Conservation (phyloP, 2,888 invertebrate species). For the Cepaea hortensis region DNA sequence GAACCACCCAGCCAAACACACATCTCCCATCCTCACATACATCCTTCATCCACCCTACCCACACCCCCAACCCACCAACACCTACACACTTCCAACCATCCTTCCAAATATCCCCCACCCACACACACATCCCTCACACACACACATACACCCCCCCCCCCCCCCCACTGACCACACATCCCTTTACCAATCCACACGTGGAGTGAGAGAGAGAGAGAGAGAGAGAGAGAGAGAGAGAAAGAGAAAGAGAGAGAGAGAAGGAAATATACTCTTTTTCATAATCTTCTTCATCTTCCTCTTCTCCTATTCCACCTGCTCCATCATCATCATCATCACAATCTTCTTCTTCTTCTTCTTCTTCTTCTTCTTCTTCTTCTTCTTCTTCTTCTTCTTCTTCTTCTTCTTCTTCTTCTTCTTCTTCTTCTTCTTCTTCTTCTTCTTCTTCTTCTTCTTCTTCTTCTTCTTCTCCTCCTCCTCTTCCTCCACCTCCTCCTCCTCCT, state of each 20-base stretch:
- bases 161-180: too few relatives aligned
- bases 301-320: not conserved
- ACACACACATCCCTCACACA: too few relatives aligned
- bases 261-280: not conserved
- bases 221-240: not conserved
- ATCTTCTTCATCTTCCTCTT: not conserved
- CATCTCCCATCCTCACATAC: too few relatives aligned
- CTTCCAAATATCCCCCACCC: too few relatives aligned
- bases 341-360: not conserved
- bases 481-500: not conserved
- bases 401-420: conserved; percentile 2
- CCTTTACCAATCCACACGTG: too few relatives aligned
- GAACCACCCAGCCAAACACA: too few relatives aligned
- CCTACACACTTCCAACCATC: too few relatives aligned
- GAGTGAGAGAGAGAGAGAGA: not conserved
- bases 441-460: not conserved
- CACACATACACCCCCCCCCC: too few relatives aligned
- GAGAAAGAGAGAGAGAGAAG: not conserved
- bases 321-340: not conserved
- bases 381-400: not conserved
- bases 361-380: not conserved
- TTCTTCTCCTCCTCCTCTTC: not conserved
- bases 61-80: too few relatives aligned
- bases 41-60: too few relatives aligned
- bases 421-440: not conserved